phyloP scores from a whole-genome alignment of 2,797 vertebrate species.

The Picus viridis region DNA sequence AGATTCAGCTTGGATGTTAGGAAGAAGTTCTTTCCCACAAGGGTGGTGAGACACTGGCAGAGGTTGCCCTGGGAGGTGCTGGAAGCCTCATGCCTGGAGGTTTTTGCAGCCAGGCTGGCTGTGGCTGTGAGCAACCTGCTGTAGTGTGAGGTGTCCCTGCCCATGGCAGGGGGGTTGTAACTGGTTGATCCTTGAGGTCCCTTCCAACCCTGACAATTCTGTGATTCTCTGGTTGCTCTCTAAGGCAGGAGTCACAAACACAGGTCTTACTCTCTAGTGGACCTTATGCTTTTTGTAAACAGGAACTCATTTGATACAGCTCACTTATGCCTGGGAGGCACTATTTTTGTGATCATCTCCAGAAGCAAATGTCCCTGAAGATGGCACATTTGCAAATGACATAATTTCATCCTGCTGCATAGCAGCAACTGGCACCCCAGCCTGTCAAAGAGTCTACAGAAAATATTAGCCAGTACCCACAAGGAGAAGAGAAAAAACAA shows the following conservation, averaged over 20 bases:
- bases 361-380: neutral
- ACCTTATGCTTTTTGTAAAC: neutral
- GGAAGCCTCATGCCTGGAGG: no score
- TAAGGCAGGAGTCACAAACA: neutral
- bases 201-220: no score
- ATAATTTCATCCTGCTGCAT: slow-evolving; percentile 2
- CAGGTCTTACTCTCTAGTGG: neutral
- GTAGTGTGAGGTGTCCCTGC: no score
- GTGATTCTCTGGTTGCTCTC: neutral
- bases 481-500: neutral
- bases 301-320: neutral
- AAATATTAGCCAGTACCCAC: neutral
- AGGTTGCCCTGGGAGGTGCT: no score
- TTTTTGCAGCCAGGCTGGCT: no score
- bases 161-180: no score
- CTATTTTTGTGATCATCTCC: neutral
- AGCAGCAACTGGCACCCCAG: neutral
- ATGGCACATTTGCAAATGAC: slow-evolving; percentile 4
- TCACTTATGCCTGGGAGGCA: neutral
- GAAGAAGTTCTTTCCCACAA: no score
- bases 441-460: neutral
- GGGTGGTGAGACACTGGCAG: no score
- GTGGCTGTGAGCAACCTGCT: no score
- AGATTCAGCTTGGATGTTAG: no score
- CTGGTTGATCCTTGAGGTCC: no score